These are phyloP conservation scores for Siniperca undulata DNA, from an alignment of 2,797 vertebrate species.

Conservation along the genomic window DNA sequence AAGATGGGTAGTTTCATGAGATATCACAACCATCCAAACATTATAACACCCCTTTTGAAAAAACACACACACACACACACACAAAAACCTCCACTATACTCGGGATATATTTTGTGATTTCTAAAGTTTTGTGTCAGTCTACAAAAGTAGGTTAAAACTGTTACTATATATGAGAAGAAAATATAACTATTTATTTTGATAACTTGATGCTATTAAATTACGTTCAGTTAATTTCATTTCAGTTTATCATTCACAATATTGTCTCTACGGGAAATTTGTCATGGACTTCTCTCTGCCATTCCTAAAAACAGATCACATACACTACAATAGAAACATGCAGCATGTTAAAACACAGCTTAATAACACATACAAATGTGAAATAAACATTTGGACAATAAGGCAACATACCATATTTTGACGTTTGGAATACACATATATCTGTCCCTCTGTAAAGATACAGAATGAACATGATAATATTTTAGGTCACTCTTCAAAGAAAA, in stretches of 20 bases:
- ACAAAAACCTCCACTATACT: background rate
- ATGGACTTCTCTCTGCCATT: too few species aligned
- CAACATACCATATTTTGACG: too few species aligned
- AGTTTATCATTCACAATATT: too few species aligned
- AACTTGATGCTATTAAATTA: background rate
- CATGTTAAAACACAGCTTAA: too few species aligned
- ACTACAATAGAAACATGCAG: too few species aligned
- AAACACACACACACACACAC: background rate
- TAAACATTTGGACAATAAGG: background rate
- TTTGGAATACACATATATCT: too few species aligned
- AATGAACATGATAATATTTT: background rate
- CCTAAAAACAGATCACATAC: too few species aligned
- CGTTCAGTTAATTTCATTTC: background rate
- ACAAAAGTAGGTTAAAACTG: background rate
- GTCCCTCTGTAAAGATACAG: too few species aligned
- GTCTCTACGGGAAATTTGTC: too few species aligned
- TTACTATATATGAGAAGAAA: background rate
- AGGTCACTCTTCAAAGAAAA: background rate
- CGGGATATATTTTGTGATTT: background rate
- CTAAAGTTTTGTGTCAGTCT: background rate
- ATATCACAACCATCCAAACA: background rate
- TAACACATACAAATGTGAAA: background rate
- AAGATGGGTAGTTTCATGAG: background rate
- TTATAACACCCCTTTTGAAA: background rate
- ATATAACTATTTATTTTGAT: background rate